These are phyloP conservation scores for Lasioglossum oenotherae DNA, from an alignment of 2,888 invertebrate genomes.

Conservation along the genomic window DNA sequence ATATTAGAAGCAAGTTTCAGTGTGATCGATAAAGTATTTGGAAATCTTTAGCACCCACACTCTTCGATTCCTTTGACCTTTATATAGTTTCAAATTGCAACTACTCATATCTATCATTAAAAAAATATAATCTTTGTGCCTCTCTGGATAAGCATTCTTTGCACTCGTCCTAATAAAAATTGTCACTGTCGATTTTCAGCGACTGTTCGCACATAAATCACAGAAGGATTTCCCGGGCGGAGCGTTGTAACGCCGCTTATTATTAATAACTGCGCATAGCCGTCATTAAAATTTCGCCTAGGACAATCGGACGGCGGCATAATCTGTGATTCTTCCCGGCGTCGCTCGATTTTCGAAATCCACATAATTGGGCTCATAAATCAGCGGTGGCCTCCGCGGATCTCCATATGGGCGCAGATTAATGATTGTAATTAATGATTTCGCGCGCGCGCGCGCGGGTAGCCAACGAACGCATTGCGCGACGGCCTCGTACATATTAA, in stretches of 20 bases:
- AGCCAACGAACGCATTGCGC: constrained; percentile 8
- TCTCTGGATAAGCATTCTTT: no score
- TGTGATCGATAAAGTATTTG: no score
- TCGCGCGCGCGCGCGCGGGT: not conserved
- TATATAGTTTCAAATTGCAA: no score
- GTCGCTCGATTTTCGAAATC: constrained; percentile 19
- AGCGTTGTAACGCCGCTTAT: not conserved
- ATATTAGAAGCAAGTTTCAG: no score
- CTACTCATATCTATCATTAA: no score
- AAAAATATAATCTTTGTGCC: no score
- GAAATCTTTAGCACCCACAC: no score
- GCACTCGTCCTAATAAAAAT: no score
- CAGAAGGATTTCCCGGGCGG: not conserved
- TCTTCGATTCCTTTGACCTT: no score
- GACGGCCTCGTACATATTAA: constrained; percentile 45
- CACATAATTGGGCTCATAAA: constrained; percentile 36
- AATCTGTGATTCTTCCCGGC: constrained; percentile 6
- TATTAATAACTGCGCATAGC: not conserved
- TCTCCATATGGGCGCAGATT: constrained; percentile 33
- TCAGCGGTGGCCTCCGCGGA: not conserved
- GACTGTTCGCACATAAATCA: not conserved
- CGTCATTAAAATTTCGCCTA: not conserved
- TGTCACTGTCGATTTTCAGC: not conserved
- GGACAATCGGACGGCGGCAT: not conserved
- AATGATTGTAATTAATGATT: constrained; percentile 58